Conservation (phyloP, 2,797 vertebrate genomes). For the Chanos chanos region DNA sequence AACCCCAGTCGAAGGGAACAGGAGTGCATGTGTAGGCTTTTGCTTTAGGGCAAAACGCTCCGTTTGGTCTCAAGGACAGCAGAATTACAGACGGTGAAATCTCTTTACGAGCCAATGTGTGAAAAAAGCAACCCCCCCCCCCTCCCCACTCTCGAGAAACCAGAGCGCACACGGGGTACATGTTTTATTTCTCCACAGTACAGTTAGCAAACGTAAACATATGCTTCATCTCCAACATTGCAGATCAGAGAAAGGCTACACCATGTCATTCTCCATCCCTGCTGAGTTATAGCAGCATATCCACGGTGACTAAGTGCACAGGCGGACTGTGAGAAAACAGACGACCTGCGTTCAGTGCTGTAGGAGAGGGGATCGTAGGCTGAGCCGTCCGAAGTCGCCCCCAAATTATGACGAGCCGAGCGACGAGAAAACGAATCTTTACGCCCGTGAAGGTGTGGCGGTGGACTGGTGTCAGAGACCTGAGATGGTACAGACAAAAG, state of each 20-base stretch:
- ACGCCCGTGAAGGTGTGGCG: constrained; percentile 11
- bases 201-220: too few species aligned
- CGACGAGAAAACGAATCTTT: constrained; percentile 38
- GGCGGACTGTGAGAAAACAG: too few species aligned
- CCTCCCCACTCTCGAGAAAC: too few species aligned
- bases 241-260: too few species aligned
- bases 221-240: too few species aligned
- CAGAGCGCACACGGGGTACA: background rate
- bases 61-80: constrained; percentile 23
- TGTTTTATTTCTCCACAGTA: background rate
- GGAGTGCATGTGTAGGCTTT: constrained; percentile 11
- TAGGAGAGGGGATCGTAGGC: too few species aligned
- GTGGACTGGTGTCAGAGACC: constrained; percentile 36
- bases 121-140: too few species aligned
- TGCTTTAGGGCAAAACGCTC: constrained; percentile 14
- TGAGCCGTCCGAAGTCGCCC: too few species aligned
- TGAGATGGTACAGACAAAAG: constrained; percentile 13
- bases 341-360: too few species aligned
- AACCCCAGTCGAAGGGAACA: constrained; percentile 18
- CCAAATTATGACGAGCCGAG: constrained; percentile 32
- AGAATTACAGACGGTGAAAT: constrained; percentile 13
- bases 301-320: too few species aligned
- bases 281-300: too few species aligned
- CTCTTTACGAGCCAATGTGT: constrained; percentile 4
- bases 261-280: too few species aligned